These are phyloP conservation scores for Drosophila rellima DNA, from an alignment of 2,888 invertebrate genomes.

Conservation along the genomic window DNA sequence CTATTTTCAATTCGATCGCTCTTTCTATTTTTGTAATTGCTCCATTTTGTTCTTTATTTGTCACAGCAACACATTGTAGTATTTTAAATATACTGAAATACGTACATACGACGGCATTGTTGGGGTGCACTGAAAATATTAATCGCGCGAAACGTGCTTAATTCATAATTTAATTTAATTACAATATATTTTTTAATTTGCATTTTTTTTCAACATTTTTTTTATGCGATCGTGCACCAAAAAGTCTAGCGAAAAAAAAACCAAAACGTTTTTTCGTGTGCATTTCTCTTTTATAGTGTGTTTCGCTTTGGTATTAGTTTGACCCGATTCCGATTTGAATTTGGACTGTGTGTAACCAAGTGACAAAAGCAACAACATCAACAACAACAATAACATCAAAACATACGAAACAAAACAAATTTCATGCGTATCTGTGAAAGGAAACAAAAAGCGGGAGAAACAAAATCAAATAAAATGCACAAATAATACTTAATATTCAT, in stretches of 20 bases:
- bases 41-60: conserved; percentile 15
- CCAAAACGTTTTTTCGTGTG: conserved; percentile 52
- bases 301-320: conserved; percentile 47
- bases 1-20: conserved; percentile 50
- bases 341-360: conserved; percentile 56
- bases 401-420: conserved; percentile 37
- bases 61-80: conserved; percentile 8
- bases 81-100: conserved; percentile 29
- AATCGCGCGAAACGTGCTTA: conserved; percentile 63
- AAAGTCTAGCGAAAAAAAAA: conserved; percentile 35
- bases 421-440: conserved; percentile 59
- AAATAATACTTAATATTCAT: conserved; percentile 44
- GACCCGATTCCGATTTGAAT: conserved; percentile 68
- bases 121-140: conserved; percentile 13
- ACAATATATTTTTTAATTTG: conserved; percentile 3
- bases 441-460: conserved; percentile 59
- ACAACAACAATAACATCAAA: conserved; percentile 19
- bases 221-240: conserved; percentile 38
- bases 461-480: conserved; percentile 46
- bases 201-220: conserved; percentile 10
- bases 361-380: conserved; percentile 36
- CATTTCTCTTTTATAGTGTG: conserved; percentile 50
- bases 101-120: conserved; percentile 10
- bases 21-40: conserved; percentile 51
- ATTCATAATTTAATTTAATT: conserved; percentile 24